Evolutionary conservation across 2,888 invertebrate species (phyloP).

Genomic region (Electrophaes corylata): DNA sequence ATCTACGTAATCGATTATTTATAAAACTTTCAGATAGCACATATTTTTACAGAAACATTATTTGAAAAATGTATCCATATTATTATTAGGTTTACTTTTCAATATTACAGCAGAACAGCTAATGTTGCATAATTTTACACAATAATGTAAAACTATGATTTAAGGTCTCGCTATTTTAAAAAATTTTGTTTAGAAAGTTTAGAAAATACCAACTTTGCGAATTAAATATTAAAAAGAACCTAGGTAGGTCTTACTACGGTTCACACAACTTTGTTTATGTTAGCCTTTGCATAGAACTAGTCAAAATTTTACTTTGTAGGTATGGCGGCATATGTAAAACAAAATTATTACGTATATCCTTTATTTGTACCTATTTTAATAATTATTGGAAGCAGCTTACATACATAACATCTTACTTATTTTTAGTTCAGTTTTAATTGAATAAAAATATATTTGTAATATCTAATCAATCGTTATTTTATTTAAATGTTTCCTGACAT

Average conservation of each 20-base stretch:
- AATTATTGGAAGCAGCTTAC: conserved; percentile 67
- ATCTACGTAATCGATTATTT: no score
- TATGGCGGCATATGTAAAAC: conserved; percentile 55
- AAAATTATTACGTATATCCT: conserved; percentile 47
- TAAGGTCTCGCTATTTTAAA: conserved; percentile 28
- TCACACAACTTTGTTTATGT: conserved; percentile 32
- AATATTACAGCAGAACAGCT: no score
- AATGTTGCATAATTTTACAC: conserved; percentile 33
- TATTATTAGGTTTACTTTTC: no score
- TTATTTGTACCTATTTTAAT: conserved; percentile 58
- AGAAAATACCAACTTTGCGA: conserved; percentile 48
- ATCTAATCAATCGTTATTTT: conserved; percentile 61
- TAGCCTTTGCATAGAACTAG: conserved; percentile 66
- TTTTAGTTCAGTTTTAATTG: conserved; percentile 76
- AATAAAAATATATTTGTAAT: conserved; percentile 82
- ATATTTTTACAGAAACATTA: background rate
- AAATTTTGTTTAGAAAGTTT: conserved; percentile 57
- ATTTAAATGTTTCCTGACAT: conserved; percentile 3
- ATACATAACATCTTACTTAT: conserved; percentile 63
- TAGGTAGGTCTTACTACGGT: conserved; percentile 29
- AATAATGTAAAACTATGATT: no score
- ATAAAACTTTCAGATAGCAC: no score
- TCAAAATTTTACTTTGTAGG: conserved; percentile 68
- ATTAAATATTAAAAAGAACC: conserved; percentile 28
- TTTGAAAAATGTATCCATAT: background rate